Evolutionary conservation across 1,140 invertebrate species (phyloP), one percentile per base, ranked within the genome.

Genomic region (Neotoxoptera formosana): DNA sequence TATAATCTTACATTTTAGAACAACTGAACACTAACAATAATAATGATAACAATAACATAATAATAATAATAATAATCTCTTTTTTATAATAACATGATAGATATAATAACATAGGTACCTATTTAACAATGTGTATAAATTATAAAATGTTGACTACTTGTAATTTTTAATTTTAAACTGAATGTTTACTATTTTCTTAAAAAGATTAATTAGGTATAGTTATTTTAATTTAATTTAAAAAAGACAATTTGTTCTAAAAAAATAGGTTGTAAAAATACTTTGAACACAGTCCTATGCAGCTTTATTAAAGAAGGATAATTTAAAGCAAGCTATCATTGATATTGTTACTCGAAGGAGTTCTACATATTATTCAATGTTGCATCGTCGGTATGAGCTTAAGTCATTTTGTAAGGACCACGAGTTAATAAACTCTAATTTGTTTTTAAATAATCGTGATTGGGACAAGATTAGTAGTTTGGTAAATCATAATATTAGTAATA

Each of bases 301-400:
- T 20, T 81, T 81, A 81, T 81, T 81, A 81, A 81, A 81, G 14
- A 81, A 81, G n/a, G 76, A 81, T 34, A 81, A 81, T 81, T 34
- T 81, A 81, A 81, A 81, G 20, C 76, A 81, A 81, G n/a, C 76
- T 36, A 17, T 81, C 20, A 81, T 81, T 81, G 76, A 81, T 81
- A 81, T 81, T 34, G 76, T 81, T 81, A 81, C 34, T 34, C n/a
- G 34, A 34, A 36, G 76, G 34, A 81, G 76, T 36, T 81, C 76
- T 34, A 81, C 17, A 81, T 81, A 48, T 7, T 48, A 81, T 36
- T 36, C 34, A 17, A 81, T 36, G n/a, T n/a, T n/a, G 17, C n/a
- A 20, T 17, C n/a, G 34, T 20, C 76, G 20, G 17, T 0, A 36
- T 34, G 76, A 36, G 34, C 34, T 34, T n/a, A n/a, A n/a, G n/a